Conservation (phyloP, 2,888 invertebrate species). For the Volucella inanis region DNA sequence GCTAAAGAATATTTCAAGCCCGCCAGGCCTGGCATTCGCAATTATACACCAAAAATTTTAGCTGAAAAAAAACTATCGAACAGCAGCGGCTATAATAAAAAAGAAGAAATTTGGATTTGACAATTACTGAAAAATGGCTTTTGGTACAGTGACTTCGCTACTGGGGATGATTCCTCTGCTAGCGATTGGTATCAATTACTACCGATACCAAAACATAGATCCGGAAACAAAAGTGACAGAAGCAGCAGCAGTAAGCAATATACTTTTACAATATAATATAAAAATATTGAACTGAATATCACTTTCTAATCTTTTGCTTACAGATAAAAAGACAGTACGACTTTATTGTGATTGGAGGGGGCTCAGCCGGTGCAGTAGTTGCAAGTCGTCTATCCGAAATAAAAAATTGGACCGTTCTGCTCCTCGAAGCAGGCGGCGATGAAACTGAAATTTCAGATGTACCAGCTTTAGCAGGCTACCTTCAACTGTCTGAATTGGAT, state of each 20-base stretch:
- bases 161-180: conserved; percentile 91
- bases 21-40: conserved; percentile 87
- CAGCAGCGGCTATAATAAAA: conserved; percentile 52
- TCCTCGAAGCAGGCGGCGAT: conserved; percentile 94
- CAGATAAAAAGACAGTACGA: conserved; percentile 92
- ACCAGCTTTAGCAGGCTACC: conserved; percentile 92
- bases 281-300: conserved; percentile 7
- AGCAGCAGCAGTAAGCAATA: conserved; percentile 86
- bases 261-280: not conserved
- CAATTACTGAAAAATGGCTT: conserved; percentile 84
- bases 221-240: conserved; percentile 91
- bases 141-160: conserved; percentile 87
- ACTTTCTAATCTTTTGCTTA: conserved; percentile 67
- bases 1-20: conserved; percentile 83
- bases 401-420: conserved; percentile 91
- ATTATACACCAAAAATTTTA: conserved; percentile 89
- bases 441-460: conserved; percentile 95
- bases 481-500: conserved; percentile 93
- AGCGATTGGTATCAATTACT: conserved; percentile 91
- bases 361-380: conserved; percentile 94
- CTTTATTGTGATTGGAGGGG: conserved; percentile 93
- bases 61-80: conserved; percentile 79
- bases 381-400: conserved; percentile 92
- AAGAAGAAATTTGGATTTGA: conserved; percentile 88
- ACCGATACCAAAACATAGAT: conserved; percentile 91